Evolutionary conservation across 2,888 invertebrate species (phyloP), one percentile per base, ranked within the genome.

Genomic region (Eupelmus urozonus): DNA sequence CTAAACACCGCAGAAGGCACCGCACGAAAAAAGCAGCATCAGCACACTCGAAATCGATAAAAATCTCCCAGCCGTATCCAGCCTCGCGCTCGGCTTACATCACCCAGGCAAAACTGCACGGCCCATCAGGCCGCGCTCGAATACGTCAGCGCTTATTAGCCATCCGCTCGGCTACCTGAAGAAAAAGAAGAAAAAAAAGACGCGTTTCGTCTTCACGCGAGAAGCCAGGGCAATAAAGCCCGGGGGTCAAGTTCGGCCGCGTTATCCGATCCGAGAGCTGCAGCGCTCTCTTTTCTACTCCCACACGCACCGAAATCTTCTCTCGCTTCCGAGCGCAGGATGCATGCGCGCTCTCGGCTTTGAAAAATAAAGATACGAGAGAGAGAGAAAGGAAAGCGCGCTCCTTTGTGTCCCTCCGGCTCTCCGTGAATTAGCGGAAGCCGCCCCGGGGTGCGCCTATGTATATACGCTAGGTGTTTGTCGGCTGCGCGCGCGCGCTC

Each of bases 401-500:
- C 25, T 27, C 9, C 23, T 42, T 57, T 66, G 51, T 66, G 25
- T 13, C 16, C 7, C 27, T 51, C 53, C 51, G 20, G 62, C 20
- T 25, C 9, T 18, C 18, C 27, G 72, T 45, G 72, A 73, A 62
- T 73, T 73, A 73, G 63, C 63, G 72, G 72, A 73, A 73, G 63
- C 72, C 55, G 72, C 63, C 72, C 72, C 53, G 63, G 55, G 72
- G 72, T 49, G 34, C 2, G 16, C 9, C 63, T 20, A 13, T 20
- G 34, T 45, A 5, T 11, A 5, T 11, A 40, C 20, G 29, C 53
- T n/a, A 49, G 57, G 59, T 25, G 49, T 62, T 71, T 51, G 71
- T 60, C 71, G 71, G 49, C 29, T n/a, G 34, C 23, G n/a, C 42
- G 16, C 57, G 4, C 20, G 1, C 42, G 20, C 20, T 71, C 29